Conservation (phyloP, 2,888 invertebrate species). For the Dexiosoma caninum region DNA sequence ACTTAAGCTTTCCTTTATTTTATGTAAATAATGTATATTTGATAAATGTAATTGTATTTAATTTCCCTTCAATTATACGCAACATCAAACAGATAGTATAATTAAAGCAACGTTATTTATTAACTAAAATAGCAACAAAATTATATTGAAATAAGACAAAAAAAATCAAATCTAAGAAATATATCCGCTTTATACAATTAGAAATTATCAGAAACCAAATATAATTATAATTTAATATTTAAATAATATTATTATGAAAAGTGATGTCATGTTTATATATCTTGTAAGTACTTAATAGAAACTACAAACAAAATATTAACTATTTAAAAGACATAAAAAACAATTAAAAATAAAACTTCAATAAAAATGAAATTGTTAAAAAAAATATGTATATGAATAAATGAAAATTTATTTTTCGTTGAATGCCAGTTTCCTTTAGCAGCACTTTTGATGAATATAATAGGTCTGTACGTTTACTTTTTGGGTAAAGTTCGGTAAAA, state of each 20-base stretch:
- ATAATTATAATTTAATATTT: constrained; percentile 38
- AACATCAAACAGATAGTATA: constrained; percentile 64
- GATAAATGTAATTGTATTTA: constrained; percentile 68
- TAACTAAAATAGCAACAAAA: constrained; percentile 62
- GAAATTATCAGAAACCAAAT: constrained; percentile 39
- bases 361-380: constrained; percentile 69
- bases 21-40: constrained; percentile 73
- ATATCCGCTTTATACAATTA: constrained; percentile 62
- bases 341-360: constrained; percentile 69
- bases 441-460: too few relatives aligned
- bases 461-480: too few relatives aligned
- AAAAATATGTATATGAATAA: constrained; percentile 60
- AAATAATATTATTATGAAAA: constrained; percentile 72
- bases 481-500: too few relatives aligned
- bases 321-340: constrained; percentile 69
- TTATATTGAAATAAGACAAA: constrained; percentile 17
- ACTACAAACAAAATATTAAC: constrained; percentile 68
- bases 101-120: constrained; percentile 71
- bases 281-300: constrained; percentile 67
- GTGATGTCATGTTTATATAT: constrained; percentile 75
- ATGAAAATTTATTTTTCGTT: not conserved
- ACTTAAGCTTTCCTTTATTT: not conserved
- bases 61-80: constrained; percentile 68
- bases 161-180: constrained; percentile 21
- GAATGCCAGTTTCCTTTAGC: too few relatives aligned